Evolutionary conservation across 2,113 vertebrate species (phyloP), one percentile per base, ranked within the genome.

Genomic region (Sapajus apella): DNA sequence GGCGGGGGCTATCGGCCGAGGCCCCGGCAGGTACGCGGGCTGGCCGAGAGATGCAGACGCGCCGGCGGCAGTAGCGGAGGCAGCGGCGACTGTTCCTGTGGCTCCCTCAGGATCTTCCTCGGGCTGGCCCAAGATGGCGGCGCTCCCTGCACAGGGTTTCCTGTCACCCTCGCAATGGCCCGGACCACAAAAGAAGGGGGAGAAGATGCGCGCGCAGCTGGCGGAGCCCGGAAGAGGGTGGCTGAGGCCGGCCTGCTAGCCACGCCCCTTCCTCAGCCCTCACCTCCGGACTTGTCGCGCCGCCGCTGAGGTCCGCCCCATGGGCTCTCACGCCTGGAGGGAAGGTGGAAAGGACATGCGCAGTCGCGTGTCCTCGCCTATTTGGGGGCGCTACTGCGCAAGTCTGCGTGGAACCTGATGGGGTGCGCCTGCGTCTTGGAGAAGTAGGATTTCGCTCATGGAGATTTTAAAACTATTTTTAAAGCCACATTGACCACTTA

Each of bases 91-190:
- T 47, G 93, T 87, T 97, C 95, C 92, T 76, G 96, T 85, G 66
- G 91, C 95, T 98, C 98, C 98, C 97, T 97, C 95, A 98, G 98
- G 98, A 98, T 99, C 99, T 98, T 98, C 98, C 99, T 98, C 98
- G 96, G 96, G 97, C 97, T 98, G 98, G 97, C 97, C 99, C 99
- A 99, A 99, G 99, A 99, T 99, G 99, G 99, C 99, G 98, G 98
- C 98, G 94, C 96, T 95, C 95, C 87, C 97, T 95, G 97, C 98
- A 99, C 99, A 99, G 99, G 99, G 99, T 99, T 99, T 99, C 99
- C 99, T 99, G 99, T 98, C 98, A 99, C 98, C 96, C 98, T 97
- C 98, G 98, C 99, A 93, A 96, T 97, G 97, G 97, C 98, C 95
- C 96, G 98, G 95, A 70, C 98, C 95, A 97, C 98, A 98, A 96